Evolutionary conservation across 2,888 invertebrate species (phyloP), one percentile per base, ranked within the genome.

Genomic region (Acleris literana): DNA sequence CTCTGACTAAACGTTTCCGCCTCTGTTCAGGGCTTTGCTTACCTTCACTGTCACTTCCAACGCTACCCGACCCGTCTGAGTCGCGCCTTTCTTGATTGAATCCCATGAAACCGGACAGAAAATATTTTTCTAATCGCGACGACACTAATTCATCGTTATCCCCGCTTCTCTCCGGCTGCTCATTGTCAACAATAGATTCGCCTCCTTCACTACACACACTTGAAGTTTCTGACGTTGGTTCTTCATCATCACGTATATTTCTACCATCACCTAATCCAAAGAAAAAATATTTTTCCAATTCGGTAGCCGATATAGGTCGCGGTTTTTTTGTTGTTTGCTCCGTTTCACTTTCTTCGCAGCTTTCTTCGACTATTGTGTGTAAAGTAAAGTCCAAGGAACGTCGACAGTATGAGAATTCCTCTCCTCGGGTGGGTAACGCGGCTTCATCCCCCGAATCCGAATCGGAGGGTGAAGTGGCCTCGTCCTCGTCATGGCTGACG

Each of bases 341-440:
- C 69, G 96, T 94, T 86, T 97, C 97, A 85, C 97, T 97, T 86
- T 98, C 98, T 90, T 98, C 98, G 85, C 98, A 98, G 78, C 97
- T 97, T 88, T 98, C 98, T 90, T 98, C 98, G 33, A 97, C 96
- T 74, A 98, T 98, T 1, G 98, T 98, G 81, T 98, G 98, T 70
- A 98, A 90, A 1, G 97, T 97, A 82, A 97, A 97, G 87, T 98
- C 97, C 78, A 97, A 95, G 64, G 96, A 94, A 61, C 97, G 94
- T 22, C 97, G 94, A 81, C 97, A 96, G 81, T 97, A 97, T 5
- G 97, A 93, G 53, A 97, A 93, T 70, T 97, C 97, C 69, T 97
- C 97, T 77, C 97, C 96, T 5, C 97, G 94, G 76, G 97, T 95
- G 16, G 94, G 94, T 68, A 95, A 93, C 13, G 93, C 92, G 48